Percentiles rank a stretch among this genome's conserved stretches.
Conservation (phyloP, 2,888 invertebrate species). For the Ferdinandea cuprea region DNA sequence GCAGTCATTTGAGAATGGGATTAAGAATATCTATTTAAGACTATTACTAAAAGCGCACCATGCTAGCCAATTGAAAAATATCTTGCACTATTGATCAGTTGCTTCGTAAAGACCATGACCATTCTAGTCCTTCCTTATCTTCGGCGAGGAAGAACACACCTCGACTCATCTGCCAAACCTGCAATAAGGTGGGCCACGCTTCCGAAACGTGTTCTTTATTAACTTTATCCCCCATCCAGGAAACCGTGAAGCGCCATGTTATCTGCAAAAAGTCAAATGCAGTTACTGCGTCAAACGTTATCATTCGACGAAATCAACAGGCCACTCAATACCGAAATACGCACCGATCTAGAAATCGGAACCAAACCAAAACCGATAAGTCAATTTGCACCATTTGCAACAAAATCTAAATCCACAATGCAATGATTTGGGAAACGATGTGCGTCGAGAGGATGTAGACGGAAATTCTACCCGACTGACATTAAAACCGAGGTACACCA, state of each 20-base stretch:
- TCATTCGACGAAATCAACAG: background rate
- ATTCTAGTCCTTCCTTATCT: background rate
- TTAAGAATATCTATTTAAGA: background rate
- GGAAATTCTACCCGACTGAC: no score
- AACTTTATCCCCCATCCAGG: background rate
- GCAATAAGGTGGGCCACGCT: background rate
- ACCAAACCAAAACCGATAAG: background rate
- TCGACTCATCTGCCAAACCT: constrained; percentile 2
- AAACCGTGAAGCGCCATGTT: background rate
- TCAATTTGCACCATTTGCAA: background rate
- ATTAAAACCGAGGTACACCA: no score
- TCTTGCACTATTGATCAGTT: background rate
- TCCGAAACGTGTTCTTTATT: background rate
- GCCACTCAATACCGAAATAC: background rate
- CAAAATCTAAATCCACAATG: background rate
- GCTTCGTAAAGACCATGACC: background rate
- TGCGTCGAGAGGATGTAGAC: background rate
- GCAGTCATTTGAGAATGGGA: constrained; percentile 7
- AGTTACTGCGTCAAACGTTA: background rate
- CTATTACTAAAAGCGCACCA: constrained; percentile 8
- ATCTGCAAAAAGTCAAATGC: background rate
- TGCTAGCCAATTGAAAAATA: background rate
- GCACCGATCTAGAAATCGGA: background rate
- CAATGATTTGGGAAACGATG: background rate
- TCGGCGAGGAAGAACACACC: background rate